Conservation (phyloP, 2,888 invertebrate species). For the Sesia apiformis region DNA sequence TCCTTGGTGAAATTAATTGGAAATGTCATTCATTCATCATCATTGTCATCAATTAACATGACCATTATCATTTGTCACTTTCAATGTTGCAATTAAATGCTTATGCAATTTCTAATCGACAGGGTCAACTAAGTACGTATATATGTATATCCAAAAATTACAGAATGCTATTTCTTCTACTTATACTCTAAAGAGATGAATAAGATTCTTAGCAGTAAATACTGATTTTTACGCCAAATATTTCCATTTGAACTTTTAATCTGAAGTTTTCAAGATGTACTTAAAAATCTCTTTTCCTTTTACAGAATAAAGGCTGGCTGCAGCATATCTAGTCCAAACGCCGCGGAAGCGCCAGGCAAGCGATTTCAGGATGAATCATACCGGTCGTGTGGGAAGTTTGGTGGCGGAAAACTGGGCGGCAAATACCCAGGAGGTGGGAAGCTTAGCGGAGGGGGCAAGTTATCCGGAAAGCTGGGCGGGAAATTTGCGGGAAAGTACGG, state of each 20-base stretch:
- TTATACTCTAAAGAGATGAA: no score
- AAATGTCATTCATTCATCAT: no score
- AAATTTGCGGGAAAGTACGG: slow-evolving; percentile 65
- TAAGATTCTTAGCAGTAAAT: no score
- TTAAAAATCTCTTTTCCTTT: slow-evolving; percentile 4
- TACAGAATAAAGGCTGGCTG: slow-evolving; percentile 60
- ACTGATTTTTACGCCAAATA: no score
- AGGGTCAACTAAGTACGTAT: no score
- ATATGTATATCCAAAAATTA: no score
- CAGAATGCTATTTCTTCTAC: no score
- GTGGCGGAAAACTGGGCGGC: slow-evolving; percentile 49
- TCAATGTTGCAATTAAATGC: no score
- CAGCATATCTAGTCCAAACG: slow-evolving; percentile 63
- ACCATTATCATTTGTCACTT: no score
- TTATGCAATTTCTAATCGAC: no score
- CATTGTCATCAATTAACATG: no score
- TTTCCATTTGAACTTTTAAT: neutral
- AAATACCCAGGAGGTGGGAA: slow-evolving; percentile 60
- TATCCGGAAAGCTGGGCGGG: slow-evolving; percentile 45
- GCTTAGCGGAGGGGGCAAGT: slow-evolving; percentile 39
- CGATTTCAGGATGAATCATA: slow-evolving; percentile 52
- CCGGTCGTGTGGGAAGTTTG: slow-evolving; percentile 60
- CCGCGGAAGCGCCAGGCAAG: slow-evolving; percentile 47
- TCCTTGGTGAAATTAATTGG: no score
- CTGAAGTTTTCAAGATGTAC: neutral